Evolutionary conservation across 1,140 invertebrate genomes (phyloP).

Genomic region (Ruditapes philippinarum): DNA sequence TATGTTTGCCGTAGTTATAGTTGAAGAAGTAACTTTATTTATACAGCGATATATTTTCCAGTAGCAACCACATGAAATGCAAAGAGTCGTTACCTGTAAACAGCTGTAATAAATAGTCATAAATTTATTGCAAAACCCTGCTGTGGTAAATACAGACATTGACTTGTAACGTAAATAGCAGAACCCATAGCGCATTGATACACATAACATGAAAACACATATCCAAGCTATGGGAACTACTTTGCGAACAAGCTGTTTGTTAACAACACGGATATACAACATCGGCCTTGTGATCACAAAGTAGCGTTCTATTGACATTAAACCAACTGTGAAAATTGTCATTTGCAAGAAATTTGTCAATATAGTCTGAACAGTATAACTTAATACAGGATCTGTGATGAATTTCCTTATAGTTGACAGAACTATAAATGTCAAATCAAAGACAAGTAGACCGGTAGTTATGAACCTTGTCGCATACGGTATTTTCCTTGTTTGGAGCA

Average conservation of each 20-base stretch:
- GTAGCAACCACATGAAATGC: background rate
- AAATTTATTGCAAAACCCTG: background rate
- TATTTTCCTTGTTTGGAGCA: background rate
- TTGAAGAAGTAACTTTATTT: background rate
- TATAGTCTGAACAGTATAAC: background rate
- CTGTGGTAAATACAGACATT: background rate
- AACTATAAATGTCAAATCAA: background rate
- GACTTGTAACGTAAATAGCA: background rate
- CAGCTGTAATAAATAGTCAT: background rate
- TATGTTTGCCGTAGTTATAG: background rate
- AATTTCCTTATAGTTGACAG: background rate
- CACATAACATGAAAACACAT: background rate
- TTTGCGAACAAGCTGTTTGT: background rate
- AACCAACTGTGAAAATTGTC: background rate
- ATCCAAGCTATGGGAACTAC: background rate
- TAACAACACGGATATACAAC: background rate
- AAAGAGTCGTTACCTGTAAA: background rate
- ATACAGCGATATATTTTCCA: background rate
- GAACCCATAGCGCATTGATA: background rate
- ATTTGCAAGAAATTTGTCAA: background rate
- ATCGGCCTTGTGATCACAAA: background rate
- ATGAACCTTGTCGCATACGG: background rate
- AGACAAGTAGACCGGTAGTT: background rate
- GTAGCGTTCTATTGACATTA: conserved; percentile 16
- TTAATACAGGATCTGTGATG: background rate